Conservation (phyloP, 2,113 vertebrate genomes). For the Catharus minimus region DNA sequence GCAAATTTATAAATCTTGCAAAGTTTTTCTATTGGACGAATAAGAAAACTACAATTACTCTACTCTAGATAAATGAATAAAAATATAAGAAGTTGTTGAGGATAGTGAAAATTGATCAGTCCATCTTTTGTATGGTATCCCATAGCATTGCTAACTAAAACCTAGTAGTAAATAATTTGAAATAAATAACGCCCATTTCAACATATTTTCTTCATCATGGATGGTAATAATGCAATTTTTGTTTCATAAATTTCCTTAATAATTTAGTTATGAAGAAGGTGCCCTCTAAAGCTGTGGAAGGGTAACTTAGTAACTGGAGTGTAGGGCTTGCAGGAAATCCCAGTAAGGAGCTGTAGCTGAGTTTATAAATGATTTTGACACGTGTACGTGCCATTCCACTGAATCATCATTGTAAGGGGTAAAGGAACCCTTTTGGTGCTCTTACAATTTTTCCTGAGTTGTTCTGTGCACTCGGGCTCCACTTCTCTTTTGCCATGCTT, state of each 20-base stretch:
- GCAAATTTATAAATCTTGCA: not conserved
- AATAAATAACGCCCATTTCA: not conserved
- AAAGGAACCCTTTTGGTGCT: not conserved
- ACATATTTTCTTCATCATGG: not conserved
- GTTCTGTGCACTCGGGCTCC: not conserved
- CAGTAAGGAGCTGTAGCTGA: not conserved
- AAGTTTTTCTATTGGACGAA: not conserved
- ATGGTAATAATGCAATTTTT: not conserved
- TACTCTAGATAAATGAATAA: not conserved
- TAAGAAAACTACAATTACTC: not conserved
- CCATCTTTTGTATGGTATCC: not conserved
- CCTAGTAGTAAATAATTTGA: not conserved
- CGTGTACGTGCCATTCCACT: rapidly evolving
- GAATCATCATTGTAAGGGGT: not conserved
- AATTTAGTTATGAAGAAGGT: not conserved
- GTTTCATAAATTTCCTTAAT: not conserved
- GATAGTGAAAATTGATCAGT: not conserved
- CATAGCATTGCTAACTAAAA: not conserved
- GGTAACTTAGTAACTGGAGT: not conserved
- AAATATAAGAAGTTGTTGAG: not conserved
- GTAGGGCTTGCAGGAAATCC: not conserved
- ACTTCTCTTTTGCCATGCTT: not conserved
- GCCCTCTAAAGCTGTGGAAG: not conserved
- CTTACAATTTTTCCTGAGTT: not conserved
- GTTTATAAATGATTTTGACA: not conserved